Percentiles rank a stretch among this genome's conserved stretches.
phyloP scores from a whole-genome alignment of 2,113 vertebrate genomes.

The Agelaius tricolor region DNA sequence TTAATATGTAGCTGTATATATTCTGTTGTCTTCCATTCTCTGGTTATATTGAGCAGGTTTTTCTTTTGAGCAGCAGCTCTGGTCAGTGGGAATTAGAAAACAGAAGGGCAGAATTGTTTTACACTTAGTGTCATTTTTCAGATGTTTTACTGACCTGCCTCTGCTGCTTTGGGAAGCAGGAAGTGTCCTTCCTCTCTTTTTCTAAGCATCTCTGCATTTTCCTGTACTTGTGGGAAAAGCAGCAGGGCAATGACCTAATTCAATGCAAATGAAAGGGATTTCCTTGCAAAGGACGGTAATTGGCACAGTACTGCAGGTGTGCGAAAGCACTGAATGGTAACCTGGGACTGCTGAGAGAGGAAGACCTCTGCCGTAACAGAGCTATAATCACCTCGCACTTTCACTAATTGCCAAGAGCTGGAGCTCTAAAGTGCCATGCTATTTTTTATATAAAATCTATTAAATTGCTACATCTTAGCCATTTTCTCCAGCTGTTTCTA shows the following conservation, averaged over 20 bases:
- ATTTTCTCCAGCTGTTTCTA: not conserved
- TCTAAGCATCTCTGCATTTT: not conserved
- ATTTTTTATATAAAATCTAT: not conserved
- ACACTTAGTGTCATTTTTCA: not conserved
- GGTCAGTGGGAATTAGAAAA: not conserved
- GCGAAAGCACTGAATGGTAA: not conserved
- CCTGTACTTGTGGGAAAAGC: not conserved
- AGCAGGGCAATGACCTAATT: not conserved
- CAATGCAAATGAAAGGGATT: constrained; percentile 17
- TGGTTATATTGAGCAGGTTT: not conserved
- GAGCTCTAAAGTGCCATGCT: not conserved
- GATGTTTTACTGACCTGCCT: fast-evolving
- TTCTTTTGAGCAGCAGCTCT: not conserved
- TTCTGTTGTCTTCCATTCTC: not conserved
- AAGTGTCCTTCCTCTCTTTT: not conserved
- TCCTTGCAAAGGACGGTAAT: constrained; percentile 16
- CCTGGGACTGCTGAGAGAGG: not conserved
- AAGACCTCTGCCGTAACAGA: not conserved
- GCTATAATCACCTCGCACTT: not conserved
- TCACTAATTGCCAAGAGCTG: not conserved
- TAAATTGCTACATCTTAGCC: not conserved
- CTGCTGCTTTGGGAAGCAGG: not conserved
- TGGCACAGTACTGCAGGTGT: not conserved
- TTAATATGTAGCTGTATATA: not conserved
- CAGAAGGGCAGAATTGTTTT: not conserved